Conservation (phyloP, 1,140 invertebrate species). For the Armadillidium nasatum region DNA sequence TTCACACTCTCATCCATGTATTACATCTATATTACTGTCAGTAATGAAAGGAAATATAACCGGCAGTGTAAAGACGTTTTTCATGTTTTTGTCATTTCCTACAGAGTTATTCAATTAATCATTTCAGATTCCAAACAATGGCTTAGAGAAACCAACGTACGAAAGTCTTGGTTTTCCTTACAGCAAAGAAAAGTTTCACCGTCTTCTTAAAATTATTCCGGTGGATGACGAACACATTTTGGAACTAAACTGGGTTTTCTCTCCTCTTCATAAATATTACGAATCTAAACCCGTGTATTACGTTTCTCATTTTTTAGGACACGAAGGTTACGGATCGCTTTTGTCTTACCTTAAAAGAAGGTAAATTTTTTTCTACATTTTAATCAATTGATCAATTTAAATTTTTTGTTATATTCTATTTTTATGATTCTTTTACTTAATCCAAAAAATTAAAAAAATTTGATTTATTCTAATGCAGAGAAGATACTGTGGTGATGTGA, state of each 20-base stretch:
- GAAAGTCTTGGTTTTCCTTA: neutral
- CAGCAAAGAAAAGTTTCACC: neutral
- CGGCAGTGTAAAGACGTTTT: too few species aligned
- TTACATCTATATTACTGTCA: too few species aligned
- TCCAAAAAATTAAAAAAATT: too few species aligned
- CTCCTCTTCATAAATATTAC: neutral
- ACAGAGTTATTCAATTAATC: neutral
- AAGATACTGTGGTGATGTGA: too few species aligned
- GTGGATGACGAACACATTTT: neutral
- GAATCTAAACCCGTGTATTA: constrained; percentile 31
- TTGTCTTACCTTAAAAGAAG: constrained; percentile 75
- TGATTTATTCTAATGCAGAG: too few species aligned
- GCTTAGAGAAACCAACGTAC: neutral
- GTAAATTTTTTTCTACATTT: constrained; percentile 24
- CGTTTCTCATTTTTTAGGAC: constrained; percentile 67
- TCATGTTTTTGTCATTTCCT: too few species aligned
- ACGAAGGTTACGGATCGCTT: constrained; percentile 90
- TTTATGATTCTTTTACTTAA: too few species aligned
- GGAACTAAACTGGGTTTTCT: neutral
- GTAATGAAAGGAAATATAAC: too few species aligned
- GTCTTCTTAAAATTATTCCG: neutral
- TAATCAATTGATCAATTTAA: too few species aligned
- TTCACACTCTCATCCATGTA: too few species aligned
- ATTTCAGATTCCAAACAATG: neutral
- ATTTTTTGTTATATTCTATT: too few species aligned